Evolutionary conservation across 1,140 invertebrate genomes (phyloP), one percentile per base, ranked within the genome.

Genomic region (Drosophila micromelanica): DNA sequence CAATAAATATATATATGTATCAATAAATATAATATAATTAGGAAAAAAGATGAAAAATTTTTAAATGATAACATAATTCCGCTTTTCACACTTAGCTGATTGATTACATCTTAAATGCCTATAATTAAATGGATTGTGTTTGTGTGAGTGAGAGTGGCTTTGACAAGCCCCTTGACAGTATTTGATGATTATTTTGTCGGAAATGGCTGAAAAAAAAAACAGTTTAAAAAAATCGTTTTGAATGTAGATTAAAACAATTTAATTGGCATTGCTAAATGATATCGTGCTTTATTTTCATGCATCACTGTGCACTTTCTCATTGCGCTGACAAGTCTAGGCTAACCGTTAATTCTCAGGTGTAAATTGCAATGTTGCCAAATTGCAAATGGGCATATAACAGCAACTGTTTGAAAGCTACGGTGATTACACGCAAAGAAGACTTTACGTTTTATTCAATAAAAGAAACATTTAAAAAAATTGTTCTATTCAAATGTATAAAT

Each of bases 1-100:
- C 82, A 76, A 89, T 73, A 76, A 80, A 43, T 43, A 27, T 32
- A 57, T 23, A 23, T 2, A 23, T 23, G 3, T 23, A 23, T 23
- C 65, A 15, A 42, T 32, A 43, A 65, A 43, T 51, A 42, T 70
- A 65, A 87, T 75, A 78, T 62, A 70, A 63, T 78, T 67, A 76
- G 32, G 49, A 45, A 60, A 9, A 67, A 81, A 78, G 62, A 46
- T 63, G 51, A 86, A 62, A 35, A 49, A 54, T 27, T 65, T 65
- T 11, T 45, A 68, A 64, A 62, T 55, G 23, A 76, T 55, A 62
- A 52, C 38, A 43, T 51, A 57, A 65, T 64, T 59, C 46, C 37
- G 52, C 35, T 42, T 55, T 27, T 48, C 51, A 20, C 35, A 45
- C 15, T 71, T 38, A 56, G 63, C 52, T 72, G 69, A 65, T 72